phyloP scores from a whole-genome alignment of 2,888 invertebrate genomes.

The Acronicta leporina region DNA sequence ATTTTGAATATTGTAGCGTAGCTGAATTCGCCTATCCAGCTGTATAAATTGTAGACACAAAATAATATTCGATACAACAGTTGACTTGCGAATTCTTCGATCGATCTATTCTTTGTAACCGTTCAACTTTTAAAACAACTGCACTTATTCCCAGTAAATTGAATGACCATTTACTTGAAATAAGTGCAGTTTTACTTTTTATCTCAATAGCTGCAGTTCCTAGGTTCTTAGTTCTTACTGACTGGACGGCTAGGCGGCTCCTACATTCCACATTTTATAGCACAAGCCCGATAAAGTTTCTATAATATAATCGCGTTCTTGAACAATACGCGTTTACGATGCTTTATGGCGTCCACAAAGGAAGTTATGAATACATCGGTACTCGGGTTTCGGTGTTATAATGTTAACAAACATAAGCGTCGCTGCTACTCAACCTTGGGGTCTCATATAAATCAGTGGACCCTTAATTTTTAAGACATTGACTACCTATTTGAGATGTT shows the following conservation, averaged over 20 bases:
- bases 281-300: conserved; percentile 62
- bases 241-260: conserved; percentile 39
- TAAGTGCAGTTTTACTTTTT: conserved; percentile 57
- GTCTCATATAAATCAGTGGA: conserved; percentile 42
- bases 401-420: conserved; percentile 58
- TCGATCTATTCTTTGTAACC: conserved; percentile 31
- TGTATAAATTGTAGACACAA: too few relatives aligned
- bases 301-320: conserved; percentile 71
- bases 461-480: conserved; percentile 22
- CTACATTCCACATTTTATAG: conserved; percentile 63
- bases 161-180: conserved; percentile 48
- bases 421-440: conserved; percentile 29
- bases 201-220: conserved; percentile 45
- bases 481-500: conserved; percentile 17
- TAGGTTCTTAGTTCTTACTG: conserved; percentile 21
- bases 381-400: conserved; percentile 66
- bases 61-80: not conserved
- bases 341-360: conserved; percentile 67
- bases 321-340: conserved; percentile 76
- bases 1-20: too few relatives aligned
- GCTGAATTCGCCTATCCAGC: too few relatives aligned
- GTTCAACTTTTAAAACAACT: conserved; percentile 46
- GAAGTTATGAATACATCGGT: conserved; percentile 76
- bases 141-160: conserved; percentile 53
- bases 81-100: conserved; percentile 11